phyloP scores from a whole-genome alignment of 2,888 invertebrate genomes.

The Metacarcinus magister region DNA sequence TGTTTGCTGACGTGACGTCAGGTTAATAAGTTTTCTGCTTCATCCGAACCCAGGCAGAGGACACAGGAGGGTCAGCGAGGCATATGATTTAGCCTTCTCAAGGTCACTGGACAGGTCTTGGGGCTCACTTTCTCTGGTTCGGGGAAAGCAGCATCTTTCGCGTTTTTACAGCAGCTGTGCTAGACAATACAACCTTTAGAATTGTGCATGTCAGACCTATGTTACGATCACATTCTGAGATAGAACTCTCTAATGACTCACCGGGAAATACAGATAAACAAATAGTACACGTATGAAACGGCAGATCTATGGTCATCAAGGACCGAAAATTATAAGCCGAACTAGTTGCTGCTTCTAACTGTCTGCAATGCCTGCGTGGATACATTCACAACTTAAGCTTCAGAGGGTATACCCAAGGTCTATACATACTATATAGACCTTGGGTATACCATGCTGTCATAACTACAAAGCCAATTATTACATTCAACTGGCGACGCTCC shows the following conservation, averaged over 20 bases:
- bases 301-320: neutral
- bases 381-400: too few species aligned
- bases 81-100: neutral
- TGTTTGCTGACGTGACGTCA: neutral
- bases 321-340: too few species aligned
- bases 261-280: neutral
- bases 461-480: neutral
- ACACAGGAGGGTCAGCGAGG: neutral
- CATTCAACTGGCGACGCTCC: neutral
- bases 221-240: neutral
- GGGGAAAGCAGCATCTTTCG: neutral
- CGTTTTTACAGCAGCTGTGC: neutral
- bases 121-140: neutral
- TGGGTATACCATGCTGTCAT: neutral
- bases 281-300: neutral
- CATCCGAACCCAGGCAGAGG: neutral
- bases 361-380: neutral
- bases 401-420: too few species aligned
- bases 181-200: neutral
- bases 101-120: constrained; percentile 12
- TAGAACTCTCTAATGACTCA: neutral
- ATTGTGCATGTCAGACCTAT: neutral
- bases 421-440: too few species aligned
- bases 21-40: neutral
- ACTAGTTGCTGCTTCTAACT: neutral